A percentile compares a stretch with the other conserved stretches of the same genome.
Conservation (phyloP, 92 coral and sea anemone species). For the Palythoa caribaeorum region DNA sequence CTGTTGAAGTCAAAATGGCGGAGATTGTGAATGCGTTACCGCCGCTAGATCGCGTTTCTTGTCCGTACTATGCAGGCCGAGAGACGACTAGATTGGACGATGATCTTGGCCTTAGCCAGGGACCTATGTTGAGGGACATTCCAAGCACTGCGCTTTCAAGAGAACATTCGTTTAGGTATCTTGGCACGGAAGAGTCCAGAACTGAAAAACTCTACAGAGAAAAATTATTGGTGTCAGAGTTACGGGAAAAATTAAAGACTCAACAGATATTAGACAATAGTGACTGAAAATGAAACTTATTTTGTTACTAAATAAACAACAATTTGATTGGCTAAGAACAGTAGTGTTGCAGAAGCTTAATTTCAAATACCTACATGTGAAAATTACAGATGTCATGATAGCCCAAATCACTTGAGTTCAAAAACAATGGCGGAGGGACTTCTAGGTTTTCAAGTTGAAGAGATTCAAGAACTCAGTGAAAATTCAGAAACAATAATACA, state of each 20-base stretch:
- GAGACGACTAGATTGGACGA: background rate
- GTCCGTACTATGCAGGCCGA: background rate
- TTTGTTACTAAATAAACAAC: background rate
- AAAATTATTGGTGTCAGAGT: constrained; percentile 79
- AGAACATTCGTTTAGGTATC: constrained; percentile 75
- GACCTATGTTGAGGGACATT: background rate
- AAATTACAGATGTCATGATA: too few species aligned
- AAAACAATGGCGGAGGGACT: too few species aligned
- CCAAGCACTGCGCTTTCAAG: constrained; percentile 55
- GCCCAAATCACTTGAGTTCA: too few species aligned
- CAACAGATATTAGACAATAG: constrained; percentile 56
- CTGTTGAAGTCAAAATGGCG: constrained; percentile 79
- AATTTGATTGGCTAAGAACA: background rate
- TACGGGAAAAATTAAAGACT: constrained; percentile 66
- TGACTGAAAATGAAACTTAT: background rate
- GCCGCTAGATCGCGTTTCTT: background rate
- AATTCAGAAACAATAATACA: too few species aligned
- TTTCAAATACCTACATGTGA: too few species aligned
- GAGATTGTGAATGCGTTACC: constrained; percentile 62
- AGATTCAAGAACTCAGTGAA: too few species aligned
- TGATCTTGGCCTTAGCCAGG: background rate
- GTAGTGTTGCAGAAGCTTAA: too few species aligned
- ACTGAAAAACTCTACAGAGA: constrained; percentile 72
- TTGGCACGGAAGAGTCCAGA: constrained; percentile 66
- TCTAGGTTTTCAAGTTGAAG: too few species aligned